These are phyloP conservation scores for Trematocara nigrifrons DNA, from an alignment of 2,113 vertebrate species.

Conservation along the genomic window DNA sequence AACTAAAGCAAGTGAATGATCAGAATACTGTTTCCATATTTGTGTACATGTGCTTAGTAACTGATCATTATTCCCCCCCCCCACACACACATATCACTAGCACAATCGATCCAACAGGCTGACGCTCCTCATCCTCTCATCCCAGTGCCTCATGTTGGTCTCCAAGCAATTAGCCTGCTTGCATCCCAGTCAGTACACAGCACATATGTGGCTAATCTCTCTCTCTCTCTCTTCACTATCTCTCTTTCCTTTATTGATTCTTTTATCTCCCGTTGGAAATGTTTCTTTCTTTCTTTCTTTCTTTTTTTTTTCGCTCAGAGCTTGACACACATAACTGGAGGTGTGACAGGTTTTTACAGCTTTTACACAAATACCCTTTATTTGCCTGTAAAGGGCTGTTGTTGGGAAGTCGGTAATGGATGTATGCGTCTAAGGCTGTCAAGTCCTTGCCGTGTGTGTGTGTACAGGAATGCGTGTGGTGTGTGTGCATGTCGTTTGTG, in stretches of 20 bases:
- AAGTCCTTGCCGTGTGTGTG: not conserved
- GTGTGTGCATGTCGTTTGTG: not conserved
- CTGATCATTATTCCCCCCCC: not conserved
- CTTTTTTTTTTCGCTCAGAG: not conserved
- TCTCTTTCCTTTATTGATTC: conserved; percentile 54
- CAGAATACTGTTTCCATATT: not conserved
- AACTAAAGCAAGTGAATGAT: not conserved
- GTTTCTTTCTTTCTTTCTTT: not conserved
- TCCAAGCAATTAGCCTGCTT: conserved; percentile 66
- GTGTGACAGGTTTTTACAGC: conserved; percentile 62
- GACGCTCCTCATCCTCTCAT: conserved; percentile 23
- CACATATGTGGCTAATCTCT: conserved; percentile 48
- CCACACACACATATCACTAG: not conserved
- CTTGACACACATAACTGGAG: conserved; percentile 54
- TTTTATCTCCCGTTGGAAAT: conserved; percentile 28
- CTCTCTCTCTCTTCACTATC: conserved; percentile 15
- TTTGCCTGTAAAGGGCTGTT: conserved; percentile 59
- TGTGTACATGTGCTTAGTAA: not conserved
- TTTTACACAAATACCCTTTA: conserved; percentile 60
- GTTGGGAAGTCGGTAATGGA: conserved; percentile 45
- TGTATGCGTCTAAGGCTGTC: conserved; percentile 27
- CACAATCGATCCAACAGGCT: conserved; percentile 48
- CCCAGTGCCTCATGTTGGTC: conserved; percentile 47
- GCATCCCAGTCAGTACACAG: conserved; percentile 48
- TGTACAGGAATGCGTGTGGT: not conserved